Evolutionary conservation across 2,113 vertebrate species (phyloP).

Genomic region (Cottus gobio): DNA sequence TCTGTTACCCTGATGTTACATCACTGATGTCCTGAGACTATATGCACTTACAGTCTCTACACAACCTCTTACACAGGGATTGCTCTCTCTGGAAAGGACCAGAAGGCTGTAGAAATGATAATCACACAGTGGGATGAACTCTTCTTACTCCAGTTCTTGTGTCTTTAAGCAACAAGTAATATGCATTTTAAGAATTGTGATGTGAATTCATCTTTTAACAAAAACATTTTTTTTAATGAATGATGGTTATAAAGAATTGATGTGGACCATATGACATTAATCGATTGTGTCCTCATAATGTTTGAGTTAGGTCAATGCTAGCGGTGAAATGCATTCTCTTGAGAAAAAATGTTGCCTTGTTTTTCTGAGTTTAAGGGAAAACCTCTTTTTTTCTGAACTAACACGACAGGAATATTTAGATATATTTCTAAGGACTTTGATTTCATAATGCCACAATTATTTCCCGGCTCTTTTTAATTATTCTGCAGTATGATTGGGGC

Average conservation of each 20-base stretch:
- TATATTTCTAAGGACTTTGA: background rate
- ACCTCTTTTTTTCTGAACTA: background rate
- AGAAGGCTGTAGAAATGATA: constrained; percentile 18
- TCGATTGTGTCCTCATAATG: background rate
- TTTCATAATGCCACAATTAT: too few species aligned
- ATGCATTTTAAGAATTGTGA: background rate
- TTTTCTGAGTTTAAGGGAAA: background rate
- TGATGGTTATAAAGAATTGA: background rate
- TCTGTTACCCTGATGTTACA: constrained; percentile 70
- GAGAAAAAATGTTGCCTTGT: background rate
- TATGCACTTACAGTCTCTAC: constrained; percentile 42
- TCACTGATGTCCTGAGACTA: constrained; percentile 61
- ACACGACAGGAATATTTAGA: background rate
- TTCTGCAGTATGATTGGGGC: too few species aligned
- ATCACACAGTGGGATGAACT: constrained; percentile 17
- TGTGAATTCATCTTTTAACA: background rate
- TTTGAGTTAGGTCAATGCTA: background rate
- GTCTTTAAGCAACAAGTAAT: background rate
- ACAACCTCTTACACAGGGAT: constrained; percentile 14
- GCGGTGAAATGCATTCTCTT: background rate
- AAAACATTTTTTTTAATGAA: background rate
- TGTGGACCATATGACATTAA: background rate
- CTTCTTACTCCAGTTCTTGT: constrained; percentile 13
- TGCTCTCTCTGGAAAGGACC: constrained; percentile 39
- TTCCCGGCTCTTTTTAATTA: too few species aligned